These are phyloP conservation scores for Takifugu ocellatus DNA, from an alignment of 2,797 vertebrate genomes.

Conservation along the genomic window DNA sequence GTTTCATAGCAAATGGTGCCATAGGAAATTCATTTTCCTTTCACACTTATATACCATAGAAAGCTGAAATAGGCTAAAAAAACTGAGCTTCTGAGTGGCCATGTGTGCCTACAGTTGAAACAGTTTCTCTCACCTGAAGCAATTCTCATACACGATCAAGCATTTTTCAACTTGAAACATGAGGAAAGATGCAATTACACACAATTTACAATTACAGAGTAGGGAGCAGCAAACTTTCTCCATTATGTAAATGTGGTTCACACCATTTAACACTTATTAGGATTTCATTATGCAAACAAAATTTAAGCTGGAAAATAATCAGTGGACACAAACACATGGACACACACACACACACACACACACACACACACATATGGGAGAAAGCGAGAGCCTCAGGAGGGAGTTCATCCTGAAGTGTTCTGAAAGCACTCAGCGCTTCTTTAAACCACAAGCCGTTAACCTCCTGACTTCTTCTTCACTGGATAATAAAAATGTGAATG, in stretches of 20 bases:
- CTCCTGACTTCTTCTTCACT: no score
- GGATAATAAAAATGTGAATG: no score
- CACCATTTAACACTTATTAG: constrained; percentile 3
- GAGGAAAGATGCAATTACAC: constrained; percentile 1
- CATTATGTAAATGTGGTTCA: constrained; percentile 9
- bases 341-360: no score
- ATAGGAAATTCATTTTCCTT: no score
- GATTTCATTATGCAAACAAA: constrained; percentile 1
- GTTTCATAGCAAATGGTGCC: no score
- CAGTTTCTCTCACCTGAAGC: background rate
- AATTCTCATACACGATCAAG: background rate
- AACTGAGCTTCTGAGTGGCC: no score
- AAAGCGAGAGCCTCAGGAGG: no score
- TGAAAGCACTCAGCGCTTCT: no score
- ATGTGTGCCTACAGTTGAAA: background rate
- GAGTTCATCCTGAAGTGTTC: no score
- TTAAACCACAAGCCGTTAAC: no score
- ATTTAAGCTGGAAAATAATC: background rate
- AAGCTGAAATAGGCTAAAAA: no score
- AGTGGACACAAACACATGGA: background rate
- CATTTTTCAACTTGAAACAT: background rate
- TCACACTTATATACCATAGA: no score
- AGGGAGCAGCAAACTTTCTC: background rate
- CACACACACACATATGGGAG: background rate
- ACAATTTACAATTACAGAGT: constrained; percentile 8